These are phyloP conservation scores for Corythucha ciliata DNA, from an alignment of 2,888 invertebrate species.

Conservation along the genomic window DNA sequence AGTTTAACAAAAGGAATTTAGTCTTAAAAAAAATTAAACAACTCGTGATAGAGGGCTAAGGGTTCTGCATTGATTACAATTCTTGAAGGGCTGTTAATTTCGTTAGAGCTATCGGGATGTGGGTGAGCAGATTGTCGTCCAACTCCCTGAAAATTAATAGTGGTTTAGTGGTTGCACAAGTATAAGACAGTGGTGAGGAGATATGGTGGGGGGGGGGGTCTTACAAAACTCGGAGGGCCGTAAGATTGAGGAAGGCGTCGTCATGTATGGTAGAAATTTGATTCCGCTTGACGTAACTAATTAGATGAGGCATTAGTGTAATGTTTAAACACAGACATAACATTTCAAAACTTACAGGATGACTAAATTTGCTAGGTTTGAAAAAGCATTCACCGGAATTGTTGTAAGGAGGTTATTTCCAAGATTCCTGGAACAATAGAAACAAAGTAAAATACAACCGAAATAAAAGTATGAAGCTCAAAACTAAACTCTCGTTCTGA, in stretches of 20 bases:
- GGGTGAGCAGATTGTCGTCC: slow-evolving; percentile 63
- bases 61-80: slow-evolving; percentile 68
- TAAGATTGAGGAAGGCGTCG: slow-evolving; percentile 68
- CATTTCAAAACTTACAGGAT: slow-evolving; percentile 62
- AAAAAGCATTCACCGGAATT: slow-evolving; percentile 60
- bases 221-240: slow-evolving; percentile 75
- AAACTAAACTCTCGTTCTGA: too few relatives aligned
- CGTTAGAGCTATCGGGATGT: slow-evolving; percentile 65
- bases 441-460: slow-evolving; percentile 1
- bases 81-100: slow-evolving; percentile 68
- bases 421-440: slow-evolving; percentile 57
- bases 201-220: slow-evolving; percentile 40
- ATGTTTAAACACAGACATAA: not conserved
- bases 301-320: slow-evolving; percentile 17
- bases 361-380: slow-evolving; percentile 58
- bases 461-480: not conserved
- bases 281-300: slow-evolving; percentile 78
- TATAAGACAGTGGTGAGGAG: not conserved
- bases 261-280: slow-evolving; percentile 67
- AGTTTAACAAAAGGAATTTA: not conserved
- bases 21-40: too few relatives aligned
- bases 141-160: slow-evolving; percentile 53
- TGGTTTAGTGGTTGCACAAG: not conserved
- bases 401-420: slow-evolving; percentile 63
- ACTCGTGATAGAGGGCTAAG: not conserved